Conservation (phyloP, 2,888 invertebrate species). For the Caenorhabditis macrosperma region DNA sequence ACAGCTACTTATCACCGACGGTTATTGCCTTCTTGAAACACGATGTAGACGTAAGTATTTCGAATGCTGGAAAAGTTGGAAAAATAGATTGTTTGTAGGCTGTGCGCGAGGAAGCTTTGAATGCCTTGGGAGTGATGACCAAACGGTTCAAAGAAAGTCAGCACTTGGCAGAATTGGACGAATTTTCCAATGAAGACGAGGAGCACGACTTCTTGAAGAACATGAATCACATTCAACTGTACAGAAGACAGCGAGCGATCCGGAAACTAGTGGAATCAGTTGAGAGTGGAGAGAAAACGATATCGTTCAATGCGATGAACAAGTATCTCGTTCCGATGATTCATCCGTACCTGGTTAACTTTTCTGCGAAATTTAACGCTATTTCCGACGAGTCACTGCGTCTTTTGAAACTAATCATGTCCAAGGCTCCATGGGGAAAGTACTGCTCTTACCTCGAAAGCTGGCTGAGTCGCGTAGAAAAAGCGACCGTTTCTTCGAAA, state of each 20-base stretch:
- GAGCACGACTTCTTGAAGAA: constrained; percentile 94
- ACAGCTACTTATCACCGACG: constrained; percentile 36
- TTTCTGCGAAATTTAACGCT: constrained; percentile 84
- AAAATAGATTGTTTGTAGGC: constrained; percentile 81
- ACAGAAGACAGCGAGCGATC: constrained; percentile 90
- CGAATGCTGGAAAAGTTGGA: background rate
- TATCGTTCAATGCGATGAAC: constrained; percentile 81
- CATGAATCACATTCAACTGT: constrained; percentile 81
- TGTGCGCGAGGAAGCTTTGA: constrained; percentile 88
- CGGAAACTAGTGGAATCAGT: constrained; percentile 83
- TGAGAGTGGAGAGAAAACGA: constrained; percentile 77
- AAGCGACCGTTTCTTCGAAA: constrained; percentile 62
- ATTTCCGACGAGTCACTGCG: constrained; percentile 61
- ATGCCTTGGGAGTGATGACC: constrained; percentile 86
- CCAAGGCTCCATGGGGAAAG: constrained; percentile 65
- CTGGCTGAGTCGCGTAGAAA: constrained; percentile 87
- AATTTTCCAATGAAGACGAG: constrained; percentile 66
- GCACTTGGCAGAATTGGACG: constrained; percentile 79
- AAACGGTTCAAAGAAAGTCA: constrained; percentile 78
- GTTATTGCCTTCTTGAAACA: constrained; percentile 53
- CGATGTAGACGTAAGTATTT: constrained; percentile 40
- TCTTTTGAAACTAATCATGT: constrained; percentile 61
- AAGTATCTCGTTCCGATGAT: constrained; percentile 91
- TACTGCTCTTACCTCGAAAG: constrained; percentile 88
- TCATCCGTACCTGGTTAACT: constrained; percentile 88